A percentile compares a stretch with the other conserved stretches of the same genome.
Conservation (phyloP, 2,888 invertebrate genomes). For the Nomada lathburiana region DNA sequence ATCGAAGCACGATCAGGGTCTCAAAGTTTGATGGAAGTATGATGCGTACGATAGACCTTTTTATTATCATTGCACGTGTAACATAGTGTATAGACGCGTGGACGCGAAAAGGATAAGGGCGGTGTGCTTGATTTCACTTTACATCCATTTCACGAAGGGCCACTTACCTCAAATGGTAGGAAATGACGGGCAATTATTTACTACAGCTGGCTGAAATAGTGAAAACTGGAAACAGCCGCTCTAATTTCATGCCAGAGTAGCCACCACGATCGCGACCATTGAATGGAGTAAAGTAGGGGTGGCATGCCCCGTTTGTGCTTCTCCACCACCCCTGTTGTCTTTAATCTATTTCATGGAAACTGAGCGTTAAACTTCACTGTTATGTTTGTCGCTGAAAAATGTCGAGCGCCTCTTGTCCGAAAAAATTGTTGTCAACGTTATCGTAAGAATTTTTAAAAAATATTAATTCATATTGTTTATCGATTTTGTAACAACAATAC, state of each 20-base stretch:
- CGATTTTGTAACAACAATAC: too few species aligned
- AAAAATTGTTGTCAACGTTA: not conserved
- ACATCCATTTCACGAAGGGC: constrained; percentile 70
- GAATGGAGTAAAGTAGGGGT: constrained; percentile 52
- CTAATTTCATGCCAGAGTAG: constrained; percentile 77
- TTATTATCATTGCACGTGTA: too few species aligned
- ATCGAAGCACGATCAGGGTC: too few species aligned
- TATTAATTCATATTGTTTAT: too few species aligned
- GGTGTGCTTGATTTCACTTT: constrained; percentile 49
- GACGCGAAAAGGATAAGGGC: constrained; percentile 30
- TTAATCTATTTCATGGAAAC: constrained; percentile 26
- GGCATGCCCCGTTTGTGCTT: constrained; percentile 27
- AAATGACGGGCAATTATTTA: constrained; percentile 78
- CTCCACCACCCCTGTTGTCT: constrained; percentile 16
- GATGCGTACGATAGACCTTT: too few species aligned
- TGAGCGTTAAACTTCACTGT: not conserved
- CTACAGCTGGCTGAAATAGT: constrained; percentile 70
- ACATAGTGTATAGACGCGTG: not conserved
- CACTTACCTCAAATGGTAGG: constrained; percentile 72
- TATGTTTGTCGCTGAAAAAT: not conserved
- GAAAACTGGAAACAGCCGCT: constrained; percentile 74
- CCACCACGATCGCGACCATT: constrained; percentile 54
- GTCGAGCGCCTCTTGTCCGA: not conserved
- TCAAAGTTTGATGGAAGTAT: too few species aligned
- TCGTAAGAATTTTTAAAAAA: not conserved